Evolutionary conservation across 2,797 vertebrate species (phyloP), one percentile per base, ranked within the genome.

Genomic region (Hoplostethus mediterraneus): DNA sequence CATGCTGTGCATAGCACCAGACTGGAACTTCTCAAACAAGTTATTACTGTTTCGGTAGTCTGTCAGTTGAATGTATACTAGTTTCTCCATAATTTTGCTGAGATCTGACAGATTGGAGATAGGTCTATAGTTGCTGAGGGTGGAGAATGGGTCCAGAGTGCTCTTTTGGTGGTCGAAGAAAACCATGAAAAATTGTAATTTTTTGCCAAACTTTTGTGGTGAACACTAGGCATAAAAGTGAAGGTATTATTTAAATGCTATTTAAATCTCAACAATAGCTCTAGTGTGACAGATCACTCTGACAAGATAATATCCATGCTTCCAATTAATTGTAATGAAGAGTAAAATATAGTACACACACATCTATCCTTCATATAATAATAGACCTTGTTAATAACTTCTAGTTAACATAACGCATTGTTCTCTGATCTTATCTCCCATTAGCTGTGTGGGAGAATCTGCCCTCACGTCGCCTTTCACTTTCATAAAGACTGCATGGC

Each of bases 261-360:
- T 65, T 8, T 38, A 7, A 6, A 6, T 8, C 6, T 7, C 56
- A 8, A 33, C 14, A 70, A 10, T 30, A 5, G 49, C 44, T 71
- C 4, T 60, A 31, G 31, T 72, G 36, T 36, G 71, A 49, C 48
- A 67, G 51, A 55, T 71, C 25, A 54, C 6, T 7, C 38, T 40
- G 38, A 40, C 7, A 2, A 40, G 38, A 40, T 40, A 40, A 2
- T 25, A 54, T 30, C 28, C 4, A 4, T 30, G 30, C 45, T 28
- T 67, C n/a, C 31, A 31, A 28, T 68, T 56, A 44, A 36, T 59
- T 70, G 60, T 58, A 66, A 79, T 49, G 9, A 79, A 8, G 40
- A 12, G 25, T 5, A 33, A 1, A 53, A 21, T 25, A 12, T 48
- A 56, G 25, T 25, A 60, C 40, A 73, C 36, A 49, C 7, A 0